phyloP scores from a whole-genome alignment of 2,113 vertebrate genomes.

The Chroicocephalus ridibundus region DNA sequence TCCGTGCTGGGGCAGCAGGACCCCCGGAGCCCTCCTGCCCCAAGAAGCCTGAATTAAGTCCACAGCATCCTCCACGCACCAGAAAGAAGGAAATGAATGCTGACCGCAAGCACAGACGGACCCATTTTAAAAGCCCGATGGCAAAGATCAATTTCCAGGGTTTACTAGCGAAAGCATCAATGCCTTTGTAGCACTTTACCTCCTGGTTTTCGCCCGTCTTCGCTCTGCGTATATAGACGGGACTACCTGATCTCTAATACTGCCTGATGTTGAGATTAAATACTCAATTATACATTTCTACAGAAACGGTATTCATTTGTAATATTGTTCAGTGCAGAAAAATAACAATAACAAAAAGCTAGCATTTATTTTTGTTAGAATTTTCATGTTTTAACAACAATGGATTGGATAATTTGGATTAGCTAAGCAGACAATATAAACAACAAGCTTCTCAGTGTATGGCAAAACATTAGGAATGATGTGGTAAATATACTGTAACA shows the following conservation, averaged over 20 bases:
- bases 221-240: rapidly evolving
- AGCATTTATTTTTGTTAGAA: rapidly evolving
- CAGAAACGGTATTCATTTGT: rapidly evolving
- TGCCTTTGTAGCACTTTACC: neutral
- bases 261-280: neutral
- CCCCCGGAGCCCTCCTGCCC: neutral
- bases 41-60: rapidly evolving
- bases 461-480: neutral
- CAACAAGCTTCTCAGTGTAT: neutral
- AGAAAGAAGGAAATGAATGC: neutral
- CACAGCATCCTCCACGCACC: rapidly evolving
- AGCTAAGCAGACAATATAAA: neutral
- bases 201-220: rapidly evolving
- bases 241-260: neutral
- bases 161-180: neutral
- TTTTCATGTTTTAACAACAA: neutral
- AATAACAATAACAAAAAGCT: neutral
- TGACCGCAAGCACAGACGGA: rapidly evolving
- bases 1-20: rapidly evolving
- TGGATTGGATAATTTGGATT: neutral
- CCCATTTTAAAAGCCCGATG: neutral
- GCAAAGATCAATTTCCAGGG: neutral
- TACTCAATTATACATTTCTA: neutral
- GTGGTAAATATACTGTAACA: neutral
- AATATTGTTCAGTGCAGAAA: rapidly evolving